These are phyloP conservation scores for Neolamprologus modestus DNA, from an alignment of 2,113 vertebrate genomes.

Conservation along the genomic window DNA sequence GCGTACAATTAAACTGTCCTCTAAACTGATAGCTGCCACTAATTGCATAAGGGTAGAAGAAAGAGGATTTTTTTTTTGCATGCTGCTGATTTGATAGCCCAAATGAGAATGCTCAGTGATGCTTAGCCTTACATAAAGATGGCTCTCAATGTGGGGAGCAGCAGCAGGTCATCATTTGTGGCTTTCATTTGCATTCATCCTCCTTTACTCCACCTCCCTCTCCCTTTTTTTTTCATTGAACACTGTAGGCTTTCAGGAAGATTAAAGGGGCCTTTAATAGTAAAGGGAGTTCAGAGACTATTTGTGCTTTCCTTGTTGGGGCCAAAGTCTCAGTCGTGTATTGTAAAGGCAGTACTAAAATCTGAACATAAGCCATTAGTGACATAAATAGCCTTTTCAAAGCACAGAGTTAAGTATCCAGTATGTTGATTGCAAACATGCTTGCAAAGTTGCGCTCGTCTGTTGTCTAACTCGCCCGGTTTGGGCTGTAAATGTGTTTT, in stretches of 20 bases:
- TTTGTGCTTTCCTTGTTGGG: slow-evolving; percentile 8
- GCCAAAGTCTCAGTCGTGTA: slow-evolving; percentile 33
- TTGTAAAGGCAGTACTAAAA: slow-evolving; percentile 21
- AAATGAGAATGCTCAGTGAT: slow-evolving; percentile 33
- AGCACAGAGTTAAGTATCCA: neutral
- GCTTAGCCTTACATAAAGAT: slow-evolving; percentile 25
- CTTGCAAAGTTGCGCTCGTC: neutral
- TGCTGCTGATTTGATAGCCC: slow-evolving; percentile 5
- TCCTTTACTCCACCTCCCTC: neutral
- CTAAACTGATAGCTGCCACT: slow-evolving; percentile 43
- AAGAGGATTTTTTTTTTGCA: slow-evolving; percentile 2
- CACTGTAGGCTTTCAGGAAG: slow-evolving; percentile 22
- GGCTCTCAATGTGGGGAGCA: neutral
- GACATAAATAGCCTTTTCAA: slow-evolving; percentile 25
- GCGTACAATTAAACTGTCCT: slow-evolving; percentile 27
- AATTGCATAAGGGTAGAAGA: slow-evolving; percentile 13
- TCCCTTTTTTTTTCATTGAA: slow-evolving; percentile 14
- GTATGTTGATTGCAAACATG: neutral
- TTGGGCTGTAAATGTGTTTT: neutral
- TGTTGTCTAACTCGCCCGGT: neutral
- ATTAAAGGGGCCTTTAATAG: slow-evolving; percentile 44
- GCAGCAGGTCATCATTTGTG: slow-evolving; percentile 6
- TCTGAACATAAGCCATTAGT: slow-evolving; percentile 33
- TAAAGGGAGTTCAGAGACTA: slow-evolving; percentile 25
- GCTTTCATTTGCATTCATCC: slow-evolving; percentile 18